Evolutionary conservation across 2,888 invertebrate species (phyloP).

Genomic region (Cheiracanthium punctorium): DNA sequence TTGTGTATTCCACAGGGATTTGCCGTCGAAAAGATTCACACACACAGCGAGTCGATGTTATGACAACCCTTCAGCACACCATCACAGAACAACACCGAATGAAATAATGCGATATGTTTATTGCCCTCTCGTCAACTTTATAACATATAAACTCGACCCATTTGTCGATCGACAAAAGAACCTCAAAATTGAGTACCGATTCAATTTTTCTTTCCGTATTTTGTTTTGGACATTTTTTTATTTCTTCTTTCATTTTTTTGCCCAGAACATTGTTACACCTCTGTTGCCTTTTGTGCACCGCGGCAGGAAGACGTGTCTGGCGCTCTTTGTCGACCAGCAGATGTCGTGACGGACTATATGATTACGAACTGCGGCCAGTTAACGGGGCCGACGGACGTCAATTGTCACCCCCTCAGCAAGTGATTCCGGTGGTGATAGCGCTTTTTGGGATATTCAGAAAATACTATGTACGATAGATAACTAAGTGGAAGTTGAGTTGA

Average conservation of each 20-base stretch:
- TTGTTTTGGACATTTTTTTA: too few relatives aligned
- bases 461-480: too few relatives aligned
- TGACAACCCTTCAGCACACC: not conserved
- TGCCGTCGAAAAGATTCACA: too few relatives aligned
- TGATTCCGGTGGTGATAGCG: not conserved
- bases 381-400: not conserved
- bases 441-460: too few relatives aligned
- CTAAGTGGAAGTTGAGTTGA: too few relatives aligned
- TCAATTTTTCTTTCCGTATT: not conserved
- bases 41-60: not conserved
- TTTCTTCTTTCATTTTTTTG: not conserved
- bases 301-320: not conserved
- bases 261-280: not conserved
- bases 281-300: not conserved
- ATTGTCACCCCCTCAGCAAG: not conserved
- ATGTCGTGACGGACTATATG: not conserved
- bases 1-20: too few relatives aligned
- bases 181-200: not conserved
- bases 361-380: not conserved
- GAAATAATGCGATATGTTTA: not conserved
- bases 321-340: not conserved
- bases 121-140: not conserved
- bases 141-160: constrained; percentile 1
- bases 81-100: not conserved
- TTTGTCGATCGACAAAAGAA: not conserved